Percentiles rank a stretch among this genome's conserved stretches.
phyloP scores from a whole-genome alignment of 2,797 vertebrate species.

The Phylloscopus collybita region DNA sequence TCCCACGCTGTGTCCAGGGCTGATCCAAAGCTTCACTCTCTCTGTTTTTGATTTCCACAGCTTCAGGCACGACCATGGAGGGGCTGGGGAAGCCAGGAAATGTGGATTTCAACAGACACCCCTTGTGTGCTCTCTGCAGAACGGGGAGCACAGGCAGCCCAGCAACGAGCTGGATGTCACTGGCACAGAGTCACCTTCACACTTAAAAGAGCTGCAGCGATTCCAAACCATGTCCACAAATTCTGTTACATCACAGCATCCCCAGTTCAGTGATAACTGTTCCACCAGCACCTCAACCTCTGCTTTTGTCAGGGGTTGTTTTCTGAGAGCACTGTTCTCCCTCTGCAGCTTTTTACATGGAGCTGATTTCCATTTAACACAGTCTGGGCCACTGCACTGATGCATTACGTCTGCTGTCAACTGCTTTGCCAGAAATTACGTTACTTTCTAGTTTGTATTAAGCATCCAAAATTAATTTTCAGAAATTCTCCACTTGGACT shows the following conservation, averaged over 20 bases:
- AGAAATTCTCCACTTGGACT: neutral
- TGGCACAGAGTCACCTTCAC: neutral
- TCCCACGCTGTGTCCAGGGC: neutral
- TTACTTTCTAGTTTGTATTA: constrained; percentile 17
- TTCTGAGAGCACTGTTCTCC: rapidly evolving
- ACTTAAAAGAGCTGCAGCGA: neutral
- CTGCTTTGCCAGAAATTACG: neutral
- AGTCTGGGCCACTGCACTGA: neutral
- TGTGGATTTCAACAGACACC: rapidly evolving
- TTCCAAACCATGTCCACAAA: neutral
- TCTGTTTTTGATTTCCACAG: neutral
- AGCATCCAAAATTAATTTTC: constrained; percentile 13
- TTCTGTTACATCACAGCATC: neutral
- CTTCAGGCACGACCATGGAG: rapidly evolving
- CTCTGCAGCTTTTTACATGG: neutral
- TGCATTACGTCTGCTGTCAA: neutral
- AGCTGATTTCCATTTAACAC: neutral
- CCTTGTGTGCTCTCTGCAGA: neutral
- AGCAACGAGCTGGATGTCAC: rapidly evolving
- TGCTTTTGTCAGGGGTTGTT: neutral
- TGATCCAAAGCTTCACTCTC: neutral
- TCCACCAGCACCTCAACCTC: neutral
- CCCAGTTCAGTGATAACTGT: too few relatives aligned
- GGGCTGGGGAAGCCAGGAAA: neutral
- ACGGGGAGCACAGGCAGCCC: neutral